Conservation (phyloP, 2,888 invertebrate genomes). For the Seira musarum region DNA sequence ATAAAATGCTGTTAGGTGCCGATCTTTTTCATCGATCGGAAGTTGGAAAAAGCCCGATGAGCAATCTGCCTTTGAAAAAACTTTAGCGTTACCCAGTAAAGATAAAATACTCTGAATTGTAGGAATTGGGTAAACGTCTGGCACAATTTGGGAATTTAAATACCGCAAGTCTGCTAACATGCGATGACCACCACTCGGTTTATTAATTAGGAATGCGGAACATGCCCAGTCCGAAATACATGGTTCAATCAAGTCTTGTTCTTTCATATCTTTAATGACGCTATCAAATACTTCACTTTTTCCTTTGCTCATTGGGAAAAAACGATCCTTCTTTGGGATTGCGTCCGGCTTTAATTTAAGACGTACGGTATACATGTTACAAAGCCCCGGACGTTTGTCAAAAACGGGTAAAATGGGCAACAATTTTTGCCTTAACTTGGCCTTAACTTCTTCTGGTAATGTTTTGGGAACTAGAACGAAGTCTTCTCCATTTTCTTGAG, state of each 20-base stretch:
- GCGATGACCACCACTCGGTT: slow-evolving; percentile 70
- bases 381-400: slow-evolving; percentile 32
- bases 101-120: slow-evolving; percentile 71
- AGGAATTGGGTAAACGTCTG: slow-evolving; percentile 63
- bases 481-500: not conserved
- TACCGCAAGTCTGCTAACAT: slow-evolving; percentile 70
- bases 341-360: slow-evolving; percentile 52
- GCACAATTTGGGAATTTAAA: slow-evolving; percentile 63
- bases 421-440: slow-evolving; percentile 18
- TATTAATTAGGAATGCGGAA: slow-evolving; percentile 67
- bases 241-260: slow-evolving; percentile 47
- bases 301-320: slow-evolving; percentile 36
- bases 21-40: slow-evolving; percentile 65
- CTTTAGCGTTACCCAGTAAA: slow-evolving; percentile 70
- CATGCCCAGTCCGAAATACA: slow-evolving; percentile 39
- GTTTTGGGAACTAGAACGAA: slow-evolving; percentile 23
- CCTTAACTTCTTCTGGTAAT: slow-evolving; percentile 17
- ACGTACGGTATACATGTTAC: slow-evolving; percentile 4
- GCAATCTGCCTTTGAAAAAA: slow-evolving; percentile 70
- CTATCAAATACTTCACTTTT: slow-evolving; percentile 36
- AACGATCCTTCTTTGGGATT: slow-evolving; percentile 35
- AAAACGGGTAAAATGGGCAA: slow-evolving; percentile 23
- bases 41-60: slow-evolving; percentile 71
- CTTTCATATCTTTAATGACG: slow-evolving; percentile 50
- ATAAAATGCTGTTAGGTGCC: slow-evolving; percentile 70